Conservation (phyloP, 2,888 invertebrate species). For the Chrysina gloriosa region DNA sequence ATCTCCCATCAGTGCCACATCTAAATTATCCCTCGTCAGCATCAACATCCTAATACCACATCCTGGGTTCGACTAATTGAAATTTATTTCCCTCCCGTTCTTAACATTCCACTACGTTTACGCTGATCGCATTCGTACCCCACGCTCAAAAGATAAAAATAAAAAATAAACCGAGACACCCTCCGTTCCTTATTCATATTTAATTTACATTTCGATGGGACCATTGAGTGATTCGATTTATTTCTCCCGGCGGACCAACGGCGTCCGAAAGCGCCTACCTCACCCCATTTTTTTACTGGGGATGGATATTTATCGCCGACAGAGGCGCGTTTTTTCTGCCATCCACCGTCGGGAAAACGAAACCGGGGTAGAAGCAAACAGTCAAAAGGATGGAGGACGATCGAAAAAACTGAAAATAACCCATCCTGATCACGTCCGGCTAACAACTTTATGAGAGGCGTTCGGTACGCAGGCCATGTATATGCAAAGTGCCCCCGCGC, state of each 20-base stretch:
- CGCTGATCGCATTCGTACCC: no score
- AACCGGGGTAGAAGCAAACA: constrained; percentile 12
- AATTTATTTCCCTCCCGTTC: background rate
- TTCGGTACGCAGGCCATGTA: constrained; percentile 53
- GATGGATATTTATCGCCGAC: constrained; percentile 2
- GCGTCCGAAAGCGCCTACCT: background rate
- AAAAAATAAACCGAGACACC: background rate
- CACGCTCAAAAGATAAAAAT: no score
- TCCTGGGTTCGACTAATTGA: background rate
- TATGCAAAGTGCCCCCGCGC: constrained; percentile 51
- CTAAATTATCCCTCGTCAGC: background rate
- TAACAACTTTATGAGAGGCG: constrained; percentile 53
- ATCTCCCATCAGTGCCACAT: no score
- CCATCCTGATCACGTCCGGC: constrained; percentile 51
- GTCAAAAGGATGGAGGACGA: background rate
- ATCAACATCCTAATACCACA: background rate
- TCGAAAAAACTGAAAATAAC: constrained; percentile 40
- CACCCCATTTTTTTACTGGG: background rate
- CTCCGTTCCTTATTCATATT: background rate
- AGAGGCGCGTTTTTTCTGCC: background rate
- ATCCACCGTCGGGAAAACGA: background rate
- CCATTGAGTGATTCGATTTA: constrained; percentile 14
- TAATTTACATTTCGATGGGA: constrained; percentile 15
- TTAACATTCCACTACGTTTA: no score
- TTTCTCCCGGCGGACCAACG: background rate